These are phyloP conservation scores for Amphiprion clarkii DNA, from an alignment of 2,797 vertebrate genomes.

Conservation along the genomic window DNA sequence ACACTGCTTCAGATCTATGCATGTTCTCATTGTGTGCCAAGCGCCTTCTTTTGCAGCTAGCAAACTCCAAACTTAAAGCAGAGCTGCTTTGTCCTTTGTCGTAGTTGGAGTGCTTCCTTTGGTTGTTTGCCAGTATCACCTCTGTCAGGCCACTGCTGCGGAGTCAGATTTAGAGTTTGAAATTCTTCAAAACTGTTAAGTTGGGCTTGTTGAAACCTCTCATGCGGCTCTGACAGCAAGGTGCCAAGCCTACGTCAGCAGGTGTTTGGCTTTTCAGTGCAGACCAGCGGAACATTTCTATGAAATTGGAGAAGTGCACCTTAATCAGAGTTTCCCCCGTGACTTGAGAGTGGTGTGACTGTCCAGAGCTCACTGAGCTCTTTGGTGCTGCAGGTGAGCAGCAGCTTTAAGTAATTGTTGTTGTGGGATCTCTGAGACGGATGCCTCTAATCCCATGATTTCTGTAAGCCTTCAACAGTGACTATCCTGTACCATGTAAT, in stretches of 20 bases:
- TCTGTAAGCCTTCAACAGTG: constrained; percentile 63
- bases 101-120: not conserved
- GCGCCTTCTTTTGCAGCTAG: not conserved
- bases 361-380: constrained; percentile 46
- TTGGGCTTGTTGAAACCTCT: constrained; percentile 38
- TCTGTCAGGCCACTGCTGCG: not conserved
- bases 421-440: constrained; percentile 62
- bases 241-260: constrained; percentile 16
- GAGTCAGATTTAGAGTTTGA: constrained; percentile 21
- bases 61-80: not conserved
- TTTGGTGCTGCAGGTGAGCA: constrained; percentile 51
- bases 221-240: constrained; percentile 6
- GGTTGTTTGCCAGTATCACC: constrained; percentile 4
- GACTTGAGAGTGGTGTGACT: constrained; percentile 29
- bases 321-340: constrained; percentile 41
- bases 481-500: constrained; percentile 63
- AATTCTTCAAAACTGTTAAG: constrained; percentile 28
- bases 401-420: constrained; percentile 73
- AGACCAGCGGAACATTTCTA: constrained; percentile 43
- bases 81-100: not conserved
- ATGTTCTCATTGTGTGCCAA: not conserved
- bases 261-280: constrained; percentile 30
- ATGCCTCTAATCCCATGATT: constrained; percentile 71
- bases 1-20: not conserved
- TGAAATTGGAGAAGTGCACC: constrained; percentile 56